Evolutionary conservation across 1,140 invertebrate species (phyloP), one percentile per base, ranked within the genome.

Genomic region (Frieseomelitta varia): DNA sequence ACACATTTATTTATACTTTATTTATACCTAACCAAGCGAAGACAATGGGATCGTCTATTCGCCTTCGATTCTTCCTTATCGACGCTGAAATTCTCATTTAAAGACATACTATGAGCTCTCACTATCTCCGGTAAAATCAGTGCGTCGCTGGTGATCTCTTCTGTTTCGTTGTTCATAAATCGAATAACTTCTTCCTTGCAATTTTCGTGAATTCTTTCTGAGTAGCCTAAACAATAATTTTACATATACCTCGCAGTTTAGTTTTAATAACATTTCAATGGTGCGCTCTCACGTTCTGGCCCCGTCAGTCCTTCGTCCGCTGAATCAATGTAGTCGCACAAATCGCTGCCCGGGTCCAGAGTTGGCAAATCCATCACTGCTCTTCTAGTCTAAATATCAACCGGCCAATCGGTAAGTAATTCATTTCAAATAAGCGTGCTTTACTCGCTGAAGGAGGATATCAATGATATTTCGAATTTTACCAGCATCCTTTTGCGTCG

Each of bases 331-430:
- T 93, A 78, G 47, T 94, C 93, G 80, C 86, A 94, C 79, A 95
- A 88, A 87, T 96, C 95, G n/a, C 95, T 95, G 2, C 95, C 95
- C 0, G 95, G 95, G 91, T 96, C 95, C 1, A 95, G 95, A 12
- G 94, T 95, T 51, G 95, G 95, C 77, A 96, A 88, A 81, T 95
- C 95, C 83, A 96, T 92, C 0, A 93, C 92, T 51, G 94, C 92
- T 85, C 95, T 94, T 77, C 72, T 87, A 0, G 67, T 24, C 87
- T 90, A 11, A 14, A 47, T 1, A 27, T 65, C 15, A 65, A 30
- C 1, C 15, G 61, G 17, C 14, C 17, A 19, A 65, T 30, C 15
- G 30, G 27, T 65, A 27, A 15, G 24, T 65, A n/a, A 65, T 12
- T 61, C 58, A 14, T 61, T 39, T 27, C 27, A 67, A 34, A 68